Evolutionary conservation across 1,140 invertebrate species (phyloP).

Genomic region (Trypoxylus dichotomus): DNA sequence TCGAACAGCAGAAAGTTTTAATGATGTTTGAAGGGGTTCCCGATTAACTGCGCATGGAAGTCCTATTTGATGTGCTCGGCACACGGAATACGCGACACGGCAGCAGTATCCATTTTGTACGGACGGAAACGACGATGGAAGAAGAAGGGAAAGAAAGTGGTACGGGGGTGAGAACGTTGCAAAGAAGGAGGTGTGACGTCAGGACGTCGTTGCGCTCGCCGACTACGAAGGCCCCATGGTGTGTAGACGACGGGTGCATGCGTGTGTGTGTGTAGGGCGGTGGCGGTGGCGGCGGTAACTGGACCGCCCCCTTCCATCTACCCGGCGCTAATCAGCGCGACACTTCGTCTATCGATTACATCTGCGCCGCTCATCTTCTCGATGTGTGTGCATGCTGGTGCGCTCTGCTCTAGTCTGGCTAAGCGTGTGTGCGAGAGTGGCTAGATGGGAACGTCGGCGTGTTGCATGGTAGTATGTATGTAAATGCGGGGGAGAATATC

Average conservation of each 20-base stretch:
- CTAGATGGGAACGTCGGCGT: neutral
- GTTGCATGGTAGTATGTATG: neutral
- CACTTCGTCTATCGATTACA: slow-evolving; percentile 46
- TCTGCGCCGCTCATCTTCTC: slow-evolving; percentile 35
- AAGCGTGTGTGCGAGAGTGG: neutral
- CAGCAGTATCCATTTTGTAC: slow-evolving; percentile 45
- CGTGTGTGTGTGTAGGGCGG: slow-evolving; percentile 27
- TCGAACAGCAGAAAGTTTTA: slow-evolving; percentile 19
- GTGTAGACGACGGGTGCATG: neutral
- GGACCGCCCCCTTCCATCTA: slow-evolving; percentile 41
- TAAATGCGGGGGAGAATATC: neutral
- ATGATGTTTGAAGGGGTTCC: slow-evolving; percentile 30
- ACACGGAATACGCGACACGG: slow-evolving; percentile 27
- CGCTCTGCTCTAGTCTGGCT: neutral
- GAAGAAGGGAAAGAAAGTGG: slow-evolving; percentile 22
- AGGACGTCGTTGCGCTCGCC: slow-evolving; percentile 32
- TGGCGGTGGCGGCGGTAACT: slow-evolving; percentile 40
- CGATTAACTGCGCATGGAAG: slow-evolving; percentile 31
- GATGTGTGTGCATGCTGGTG: slow-evolving; percentile 16
- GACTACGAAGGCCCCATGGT: neutral
- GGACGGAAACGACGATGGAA: slow-evolving; percentile 26
- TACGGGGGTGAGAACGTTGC: slow-evolving; percentile 7
- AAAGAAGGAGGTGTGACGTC: slow-evolving; percentile 38
- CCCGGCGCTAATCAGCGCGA: slow-evolving; percentile 47
- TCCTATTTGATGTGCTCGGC: slow-evolving; percentile 15